A percentile compares a stretch with the other conserved stretches of the same genome.
Evolutionary conservation across 2,797 vertebrate species (phyloP).

Genomic region (Semaprochilodus insignis): DNA sequence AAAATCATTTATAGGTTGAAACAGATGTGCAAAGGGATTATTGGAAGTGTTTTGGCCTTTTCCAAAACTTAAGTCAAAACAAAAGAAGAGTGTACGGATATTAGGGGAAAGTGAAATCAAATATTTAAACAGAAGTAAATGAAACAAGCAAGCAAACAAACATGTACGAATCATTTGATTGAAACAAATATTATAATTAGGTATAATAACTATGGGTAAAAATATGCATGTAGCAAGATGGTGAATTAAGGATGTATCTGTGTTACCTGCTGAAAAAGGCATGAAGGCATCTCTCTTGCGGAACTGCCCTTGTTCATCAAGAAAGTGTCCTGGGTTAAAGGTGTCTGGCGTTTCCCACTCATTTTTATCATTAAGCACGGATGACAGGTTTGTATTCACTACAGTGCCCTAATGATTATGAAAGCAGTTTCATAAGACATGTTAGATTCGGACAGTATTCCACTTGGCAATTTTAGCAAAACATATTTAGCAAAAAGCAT

Average conservation of each 20-base stretch:
- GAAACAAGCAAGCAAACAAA: too few species aligned
- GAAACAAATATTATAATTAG: neutral
- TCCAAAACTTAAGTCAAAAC: too few species aligned
- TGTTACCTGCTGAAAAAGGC: slow-evolving; percentile 77
- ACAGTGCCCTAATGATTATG: slow-evolving; percentile 41
- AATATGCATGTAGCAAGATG: neutral
- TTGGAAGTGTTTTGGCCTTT: neutral
- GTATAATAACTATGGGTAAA: neutral
- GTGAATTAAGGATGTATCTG: neutral
- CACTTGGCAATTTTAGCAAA: too few species aligned
- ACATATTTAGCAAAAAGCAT: too few species aligned
- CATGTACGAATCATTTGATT: too few species aligned
- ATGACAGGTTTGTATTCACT: slow-evolving; percentile 59
- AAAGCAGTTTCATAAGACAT: neutral
- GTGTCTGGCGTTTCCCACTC: slow-evolving; percentile 74
- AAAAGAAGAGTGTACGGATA: neutral
- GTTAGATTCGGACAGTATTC: neutral
- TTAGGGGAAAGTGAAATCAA: neutral
- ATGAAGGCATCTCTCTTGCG: slow-evolving; percentile 74
- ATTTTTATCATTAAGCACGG: slow-evolving; percentile 70
- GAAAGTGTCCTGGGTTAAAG: slow-evolving; percentile 79
- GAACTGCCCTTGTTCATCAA: slow-evolving; percentile 76
- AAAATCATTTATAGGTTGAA: neutral
- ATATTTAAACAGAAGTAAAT: too few species aligned
- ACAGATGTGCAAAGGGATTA: too few species aligned